Conservation (phyloP, 2,113 vertebrate genomes). For the Nothocercus julius region DNA sequence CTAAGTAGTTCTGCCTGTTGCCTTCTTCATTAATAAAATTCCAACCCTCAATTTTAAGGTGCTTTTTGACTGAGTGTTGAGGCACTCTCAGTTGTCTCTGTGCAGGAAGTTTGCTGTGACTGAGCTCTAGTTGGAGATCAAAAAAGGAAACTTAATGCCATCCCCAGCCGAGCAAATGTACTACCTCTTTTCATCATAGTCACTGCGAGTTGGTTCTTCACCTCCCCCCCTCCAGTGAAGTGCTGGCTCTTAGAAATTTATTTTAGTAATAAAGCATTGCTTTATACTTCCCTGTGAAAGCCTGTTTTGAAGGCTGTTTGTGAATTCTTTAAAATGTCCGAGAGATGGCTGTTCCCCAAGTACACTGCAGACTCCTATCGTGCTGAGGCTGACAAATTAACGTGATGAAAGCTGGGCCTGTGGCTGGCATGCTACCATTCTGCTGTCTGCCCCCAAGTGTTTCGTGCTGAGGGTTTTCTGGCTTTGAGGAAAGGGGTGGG, state of each 20-base stretch:
- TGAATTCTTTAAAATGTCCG: conserved; percentile 32
- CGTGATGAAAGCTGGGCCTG: background rate
- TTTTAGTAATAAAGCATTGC: conserved; percentile 66
- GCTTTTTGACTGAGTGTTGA: background rate
- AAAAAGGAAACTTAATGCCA: background rate
- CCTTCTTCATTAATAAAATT: background rate
- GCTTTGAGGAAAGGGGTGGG: background rate
- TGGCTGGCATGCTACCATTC: background rate
- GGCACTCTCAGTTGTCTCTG: background rate
- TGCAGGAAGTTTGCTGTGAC: background rate
- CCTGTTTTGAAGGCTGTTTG: conserved; percentile 39
- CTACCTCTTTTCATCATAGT: conserved; percentile 55
- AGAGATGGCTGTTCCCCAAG: conserved; percentile 9
- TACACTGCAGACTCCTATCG: background rate
- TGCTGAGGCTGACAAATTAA: conserved; percentile 19
- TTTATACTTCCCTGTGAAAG: conserved; percentile 61
- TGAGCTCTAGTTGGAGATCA: conserved; percentile 12
- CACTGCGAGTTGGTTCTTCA: conserved; percentile 40
- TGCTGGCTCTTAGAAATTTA: conserved; percentile 60
- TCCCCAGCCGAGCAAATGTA: conserved; percentile 9
- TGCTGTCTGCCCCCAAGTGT: background rate
- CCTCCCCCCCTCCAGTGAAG: conserved; percentile 32
- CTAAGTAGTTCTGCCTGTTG: background rate
- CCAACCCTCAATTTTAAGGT: background rate
- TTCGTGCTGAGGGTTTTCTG: background rate